A percentile compares a stretch with the other conserved stretches of the same genome.
Conservation (phyloP, 1,140 invertebrate genomes). For the Aphidius ervi region DNA sequence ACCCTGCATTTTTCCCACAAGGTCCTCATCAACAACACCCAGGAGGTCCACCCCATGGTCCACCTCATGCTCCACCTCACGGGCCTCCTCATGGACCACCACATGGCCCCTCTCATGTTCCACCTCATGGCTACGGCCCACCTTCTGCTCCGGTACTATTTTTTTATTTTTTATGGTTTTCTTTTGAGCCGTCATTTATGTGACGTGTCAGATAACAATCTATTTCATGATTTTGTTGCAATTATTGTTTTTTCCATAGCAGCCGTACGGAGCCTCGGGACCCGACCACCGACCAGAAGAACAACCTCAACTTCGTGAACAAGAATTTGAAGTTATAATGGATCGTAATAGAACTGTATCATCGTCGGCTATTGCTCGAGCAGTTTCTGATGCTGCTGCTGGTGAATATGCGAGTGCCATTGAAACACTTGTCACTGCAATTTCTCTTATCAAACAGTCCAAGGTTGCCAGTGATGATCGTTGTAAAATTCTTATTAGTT, state of each 20-base stretch:
- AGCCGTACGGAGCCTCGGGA: slow-evolving; percentile 54
- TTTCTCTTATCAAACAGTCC: slow-evolving; percentile 97
- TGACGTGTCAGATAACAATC: too few relatives aligned
- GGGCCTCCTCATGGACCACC: slow-evolving; percentile 56
- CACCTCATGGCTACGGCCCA: slow-evolving; percentile 58
- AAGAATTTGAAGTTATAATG: slow-evolving; percentile 99
- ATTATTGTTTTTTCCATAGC: slow-evolving; percentile 26
- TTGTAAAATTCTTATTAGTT: slow-evolving; percentile 96
- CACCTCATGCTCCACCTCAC: slow-evolving; percentile 59
- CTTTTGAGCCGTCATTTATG: too few relatives aligned
- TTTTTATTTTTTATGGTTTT: neutral
- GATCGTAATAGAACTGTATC: slow-evolving; percentile 94
- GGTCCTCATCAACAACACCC: slow-evolving; percentile 61
- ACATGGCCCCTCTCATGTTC: slow-evolving; percentile 37
- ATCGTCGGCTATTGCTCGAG: slow-evolving; percentile 92
- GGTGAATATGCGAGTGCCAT: slow-evolving; percentile 97
- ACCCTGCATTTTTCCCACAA: slow-evolving; percentile 91
- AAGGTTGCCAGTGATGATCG: slow-evolving; percentile 93
- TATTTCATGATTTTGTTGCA: too few relatives aligned
- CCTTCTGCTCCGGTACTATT: slow-evolving; percentile 42
- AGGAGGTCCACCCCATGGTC: slow-evolving; percentile 58
- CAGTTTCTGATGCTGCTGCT: slow-evolving; percentile 94
- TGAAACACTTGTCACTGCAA: slow-evolving; percentile 96
- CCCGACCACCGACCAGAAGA: slow-evolving; percentile 58
- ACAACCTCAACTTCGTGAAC: slow-evolving; percentile 75